These are phyloP conservation scores for Nowickia ferox DNA, from an alignment of 2,888 invertebrate genomes.

Conservation along the genomic window DNA sequence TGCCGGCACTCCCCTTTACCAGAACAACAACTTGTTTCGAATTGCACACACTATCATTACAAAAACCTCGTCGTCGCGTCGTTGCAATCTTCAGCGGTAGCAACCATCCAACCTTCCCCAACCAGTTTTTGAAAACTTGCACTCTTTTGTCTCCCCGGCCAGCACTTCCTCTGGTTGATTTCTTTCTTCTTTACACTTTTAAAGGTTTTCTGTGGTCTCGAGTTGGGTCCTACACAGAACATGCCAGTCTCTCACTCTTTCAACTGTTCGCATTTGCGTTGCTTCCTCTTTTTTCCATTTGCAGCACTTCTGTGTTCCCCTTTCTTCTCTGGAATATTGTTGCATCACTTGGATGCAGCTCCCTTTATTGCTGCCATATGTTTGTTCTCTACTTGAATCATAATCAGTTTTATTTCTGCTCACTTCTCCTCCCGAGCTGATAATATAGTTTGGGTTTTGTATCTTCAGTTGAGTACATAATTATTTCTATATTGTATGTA, in stretches of 20 bases:
- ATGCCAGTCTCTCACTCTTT: conserved; percentile 20
- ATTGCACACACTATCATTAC: conserved; percentile 38
- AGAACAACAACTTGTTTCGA: conserved; percentile 8
- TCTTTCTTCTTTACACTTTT: neutral
- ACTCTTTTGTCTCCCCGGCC: neutral
- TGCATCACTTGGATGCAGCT: conserved; percentile 65
- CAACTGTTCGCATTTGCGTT: conserved; percentile 46
- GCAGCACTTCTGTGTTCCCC: neutral
- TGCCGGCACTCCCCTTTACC: neutral
- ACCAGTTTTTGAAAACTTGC: conserved; percentile 47
- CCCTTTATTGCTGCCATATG: conserved; percentile 50
- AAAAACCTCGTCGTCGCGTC: neutral
- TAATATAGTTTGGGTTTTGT: conserved; percentile 4
- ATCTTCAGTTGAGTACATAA: conserved; percentile 27
- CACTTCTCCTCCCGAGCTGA: neutral
- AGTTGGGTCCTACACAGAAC: conserved; percentile 12
- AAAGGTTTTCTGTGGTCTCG: neutral
- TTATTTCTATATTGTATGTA: conserved; percentile 3
- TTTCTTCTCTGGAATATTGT: conserved; percentile 31
- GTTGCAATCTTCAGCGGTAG: neutral
- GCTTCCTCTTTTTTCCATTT: conserved; percentile 6
- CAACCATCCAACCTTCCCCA: conserved; percentile 59
- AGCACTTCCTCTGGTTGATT: neutral
- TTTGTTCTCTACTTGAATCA: conserved; percentile 48
- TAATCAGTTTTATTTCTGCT: conserved; percentile 39